These are phyloP conservation scores for Periophthalmodon schlosseri DNA, from an alignment of 2,113 vertebrate genomes.

Conservation along the genomic window DNA sequence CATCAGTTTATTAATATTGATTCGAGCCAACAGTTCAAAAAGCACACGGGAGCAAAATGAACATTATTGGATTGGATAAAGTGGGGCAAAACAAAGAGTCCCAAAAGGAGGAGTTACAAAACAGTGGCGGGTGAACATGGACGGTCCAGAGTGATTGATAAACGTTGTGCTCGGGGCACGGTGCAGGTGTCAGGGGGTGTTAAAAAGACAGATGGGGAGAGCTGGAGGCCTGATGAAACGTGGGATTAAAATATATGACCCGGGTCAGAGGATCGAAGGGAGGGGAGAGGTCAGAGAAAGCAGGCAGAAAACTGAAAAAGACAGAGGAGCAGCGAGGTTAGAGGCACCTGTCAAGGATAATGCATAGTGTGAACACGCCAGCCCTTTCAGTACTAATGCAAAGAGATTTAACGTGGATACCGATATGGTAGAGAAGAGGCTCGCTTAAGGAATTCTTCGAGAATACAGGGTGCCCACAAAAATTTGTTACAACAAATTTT, in stretches of 20 bases:
- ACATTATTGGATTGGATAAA: background rate
- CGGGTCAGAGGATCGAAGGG: constrained; percentile 10
- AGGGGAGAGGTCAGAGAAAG: background rate
- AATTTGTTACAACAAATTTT: background rate
- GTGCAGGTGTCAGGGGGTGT: background rate
- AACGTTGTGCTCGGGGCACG: constrained; percentile 5
- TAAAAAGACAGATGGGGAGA: constrained; percentile 43
- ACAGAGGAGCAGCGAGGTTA: background rate
- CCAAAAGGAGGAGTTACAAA: constrained; percentile 11
- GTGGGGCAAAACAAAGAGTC: background rate
- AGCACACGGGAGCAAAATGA: background rate
- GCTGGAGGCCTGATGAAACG: constrained; percentile 9
- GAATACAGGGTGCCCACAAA: background rate
- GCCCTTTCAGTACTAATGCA: background rate
- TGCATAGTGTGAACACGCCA: background rate
- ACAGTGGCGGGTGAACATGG: constrained; percentile 22
- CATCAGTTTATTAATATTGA: constrained; percentile 3
- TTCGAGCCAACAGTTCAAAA: background rate
- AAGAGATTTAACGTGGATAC: background rate
- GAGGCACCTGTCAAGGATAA: background rate
- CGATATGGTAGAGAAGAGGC: background rate
- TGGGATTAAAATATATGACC: constrained; percentile 30
- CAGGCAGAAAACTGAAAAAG: background rate
- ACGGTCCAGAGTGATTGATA: constrained; percentile 36
- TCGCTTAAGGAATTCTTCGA: background rate